Percentiles rank a stretch among this genome's conserved stretches.
Evolutionary conservation across 2,797 vertebrate genomes (phyloP).

Genomic region (Lophotriccus pileatus): DNA sequence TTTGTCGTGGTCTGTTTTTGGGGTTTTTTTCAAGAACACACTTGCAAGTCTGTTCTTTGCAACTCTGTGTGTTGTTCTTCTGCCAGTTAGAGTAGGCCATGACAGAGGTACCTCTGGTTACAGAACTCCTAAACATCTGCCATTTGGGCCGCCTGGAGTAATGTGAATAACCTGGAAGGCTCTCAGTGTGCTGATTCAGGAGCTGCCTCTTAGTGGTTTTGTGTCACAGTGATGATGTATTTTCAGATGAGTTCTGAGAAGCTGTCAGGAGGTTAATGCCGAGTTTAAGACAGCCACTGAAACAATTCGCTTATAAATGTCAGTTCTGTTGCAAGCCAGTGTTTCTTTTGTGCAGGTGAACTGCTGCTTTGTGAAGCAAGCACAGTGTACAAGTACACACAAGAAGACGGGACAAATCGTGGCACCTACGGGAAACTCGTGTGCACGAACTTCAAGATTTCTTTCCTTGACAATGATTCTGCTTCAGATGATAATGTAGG

Average conservation of each 20-base stretch:
- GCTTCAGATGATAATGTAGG: slow-evolving; percentile 76
- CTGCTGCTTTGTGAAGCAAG: slow-evolving; percentile 84
- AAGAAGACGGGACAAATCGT: slow-evolving; percentile 82
- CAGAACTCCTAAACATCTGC: not conserved
- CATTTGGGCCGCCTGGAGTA: not conserved
- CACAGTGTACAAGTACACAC: slow-evolving; percentile 80
- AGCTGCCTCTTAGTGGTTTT: not conserved
- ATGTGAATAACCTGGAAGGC: not conserved
- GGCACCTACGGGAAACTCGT: slow-evolving; percentile 83
- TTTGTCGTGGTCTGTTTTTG: fast-evolving
- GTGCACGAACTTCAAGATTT: slow-evolving; percentile 88
- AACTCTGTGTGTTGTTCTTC: not conserved
- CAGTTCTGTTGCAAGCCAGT: not conserved
- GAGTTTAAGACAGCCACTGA: not conserved
- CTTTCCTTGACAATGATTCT: slow-evolving; percentile 81
- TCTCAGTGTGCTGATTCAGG: not conserved
- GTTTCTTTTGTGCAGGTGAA: slow-evolving; percentile 77
- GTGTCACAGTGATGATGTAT: not conserved
- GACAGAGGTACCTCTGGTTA: not conserved
- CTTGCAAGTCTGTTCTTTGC: fast-evolving
- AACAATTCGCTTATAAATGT: not conserved
- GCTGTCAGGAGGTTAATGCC: not conserved
- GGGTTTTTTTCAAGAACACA: not conserved
- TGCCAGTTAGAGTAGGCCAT: not conserved
- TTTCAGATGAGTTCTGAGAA: not conserved